Base-by-base conservation (phyloP, 2,113 vertebrate genomes). In the Orycteropus afer region DNA sequence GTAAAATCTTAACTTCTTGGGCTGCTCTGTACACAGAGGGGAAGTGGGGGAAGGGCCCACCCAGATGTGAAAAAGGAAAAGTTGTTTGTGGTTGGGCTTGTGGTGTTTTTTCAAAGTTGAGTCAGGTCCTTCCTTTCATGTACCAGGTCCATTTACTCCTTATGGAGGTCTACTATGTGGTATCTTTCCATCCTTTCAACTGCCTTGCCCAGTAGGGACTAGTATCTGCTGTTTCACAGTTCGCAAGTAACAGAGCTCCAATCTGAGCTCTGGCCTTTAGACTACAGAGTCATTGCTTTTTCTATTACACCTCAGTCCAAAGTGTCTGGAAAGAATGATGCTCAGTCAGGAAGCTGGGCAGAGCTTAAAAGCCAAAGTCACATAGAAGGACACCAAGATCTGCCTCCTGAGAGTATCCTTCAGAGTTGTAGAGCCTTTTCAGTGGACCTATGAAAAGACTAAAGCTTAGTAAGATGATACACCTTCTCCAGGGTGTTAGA, bases 1-100 rank as follows among this genome's bases (percentile, higher is more conserved):
- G 85, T 86, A 65, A 96, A 97, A 89, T 90, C 57, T 45, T 91
- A 79, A 92, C 57, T 97, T 96, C 84, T 14, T 40, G 76, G 53
- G 47, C 83, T 93, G 55, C 89, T 80, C 63, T 83, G 29, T 5
- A 22, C 18, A 27, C 2, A 37, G 45, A 55, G 40, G 34, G 69
- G 22, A 47, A 8, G 34, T 49, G 40, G 74, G 32, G 27, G 57
- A 55, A 63, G 76, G 23, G 25, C 23, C 81, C 20, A 59, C 40
- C 76, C 34, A 77, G 63, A n/a, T 93, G 79, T 53, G 22, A 47
- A 86, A 89, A 77, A 91, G 57, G 73, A 81, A 84, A 87, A 89
- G 85, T 65, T 92, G 63, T 81, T 96, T 77, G 69, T 78, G 47
- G 32, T 86, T 89, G 76, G 47, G 17, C 83, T 93, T 86, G 10